A percentile compares a stretch with the other conserved stretches of the same genome.
Conservation (phyloP, 2,113 vertebrate species). For the Pseudonaja textilis region DNA sequence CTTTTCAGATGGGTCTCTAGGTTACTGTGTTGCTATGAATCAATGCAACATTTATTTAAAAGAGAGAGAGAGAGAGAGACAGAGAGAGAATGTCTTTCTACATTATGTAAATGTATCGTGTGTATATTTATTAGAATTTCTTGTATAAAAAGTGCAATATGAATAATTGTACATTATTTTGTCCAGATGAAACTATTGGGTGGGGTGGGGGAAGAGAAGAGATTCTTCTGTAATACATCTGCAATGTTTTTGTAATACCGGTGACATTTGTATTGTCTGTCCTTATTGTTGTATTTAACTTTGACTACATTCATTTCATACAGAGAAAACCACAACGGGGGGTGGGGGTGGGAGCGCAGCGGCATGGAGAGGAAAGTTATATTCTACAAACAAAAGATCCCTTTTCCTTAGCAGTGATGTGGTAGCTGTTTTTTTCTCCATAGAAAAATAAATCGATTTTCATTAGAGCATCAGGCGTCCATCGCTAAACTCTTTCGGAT, state of each 20-base stretch:
- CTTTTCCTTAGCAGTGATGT: slow-evolving; percentile 44
- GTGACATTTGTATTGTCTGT: slow-evolving; percentile 47
- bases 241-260: slow-evolving; percentile 63
- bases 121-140: slow-evolving; percentile 94
- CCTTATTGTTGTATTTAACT: slow-evolving; percentile 60
- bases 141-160: slow-evolving; percentile 88
- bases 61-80: slow-evolving; percentile 24
- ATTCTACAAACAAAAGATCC: neutral
- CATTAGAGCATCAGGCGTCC: slow-evolving; percentile 31
- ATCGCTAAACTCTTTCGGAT: slow-evolving; percentile 27
- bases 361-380: slow-evolving; percentile 33
- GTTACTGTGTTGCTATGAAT: slow-evolving; percentile 63
- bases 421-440: slow-evolving; percentile 49
- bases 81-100: slow-evolving; percentile 64
- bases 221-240: slow-evolving; percentile 59
- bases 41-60: slow-evolving; percentile 72
- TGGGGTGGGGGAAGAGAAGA: neutral
- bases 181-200: slow-evolving; percentile 67
- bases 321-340: slow-evolving; percentile 48
- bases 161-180: slow-evolving; percentile 79
- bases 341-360: neutral
- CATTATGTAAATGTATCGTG: slow-evolving; percentile 80
- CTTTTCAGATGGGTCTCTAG: slow-evolving; percentile 65
- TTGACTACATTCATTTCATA: slow-evolving; percentile 56
- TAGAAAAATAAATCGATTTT: slow-evolving; percentile 20